These are phyloP conservation scores for Hydrotaea cyrtoneurina DNA, from an alignment of 2,888 invertebrate genomes.

Conservation along the genomic window DNA sequence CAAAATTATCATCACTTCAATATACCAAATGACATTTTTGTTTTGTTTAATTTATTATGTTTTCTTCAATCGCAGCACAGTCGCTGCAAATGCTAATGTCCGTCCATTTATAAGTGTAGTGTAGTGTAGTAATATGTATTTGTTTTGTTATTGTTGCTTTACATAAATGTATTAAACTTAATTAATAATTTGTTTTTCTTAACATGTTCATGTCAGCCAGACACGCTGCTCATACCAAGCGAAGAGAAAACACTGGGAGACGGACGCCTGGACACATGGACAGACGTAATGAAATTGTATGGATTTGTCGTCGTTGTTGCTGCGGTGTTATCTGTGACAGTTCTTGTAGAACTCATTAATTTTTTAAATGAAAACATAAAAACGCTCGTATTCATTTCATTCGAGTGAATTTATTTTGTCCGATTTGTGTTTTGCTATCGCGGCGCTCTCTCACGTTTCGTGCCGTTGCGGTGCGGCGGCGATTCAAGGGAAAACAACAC, in stretches of 20 bases:
- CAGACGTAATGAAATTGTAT: slow-evolving; percentile 41
- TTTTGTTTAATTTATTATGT: background rate
- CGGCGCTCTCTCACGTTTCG: background rate
- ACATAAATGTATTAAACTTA: slow-evolving; percentile 51
- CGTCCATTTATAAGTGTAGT: background rate
- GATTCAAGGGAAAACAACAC: slow-evolving; percentile 51
- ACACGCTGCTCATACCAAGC: background rate
- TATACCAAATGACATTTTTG: background rate
- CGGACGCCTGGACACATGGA: background rate
- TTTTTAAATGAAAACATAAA: slow-evolving; percentile 43
- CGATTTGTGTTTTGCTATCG: slow-evolving; percentile 8
- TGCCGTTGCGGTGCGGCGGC: background rate
- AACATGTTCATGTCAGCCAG: slow-evolving; percentile 39
- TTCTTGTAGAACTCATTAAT: slow-evolving; percentile 67
- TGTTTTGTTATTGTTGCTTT: slow-evolving; percentile 23
- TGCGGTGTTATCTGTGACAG: slow-evolving; percentile 59
- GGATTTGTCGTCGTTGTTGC: slow-evolving; percentile 37
- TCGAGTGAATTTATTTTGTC: slow-evolving; percentile 21
- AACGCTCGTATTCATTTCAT: slow-evolving; percentile 26
- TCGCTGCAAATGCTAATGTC: background rate
- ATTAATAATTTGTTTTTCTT: slow-evolving; percentile 53
- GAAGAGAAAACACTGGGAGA: background rate
- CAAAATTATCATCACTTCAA: background rate
- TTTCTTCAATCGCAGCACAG: background rate
- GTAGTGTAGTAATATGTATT: background rate